Conservation (phyloP, 2,888 invertebrate species). For the Drosophila monieri region DNA sequence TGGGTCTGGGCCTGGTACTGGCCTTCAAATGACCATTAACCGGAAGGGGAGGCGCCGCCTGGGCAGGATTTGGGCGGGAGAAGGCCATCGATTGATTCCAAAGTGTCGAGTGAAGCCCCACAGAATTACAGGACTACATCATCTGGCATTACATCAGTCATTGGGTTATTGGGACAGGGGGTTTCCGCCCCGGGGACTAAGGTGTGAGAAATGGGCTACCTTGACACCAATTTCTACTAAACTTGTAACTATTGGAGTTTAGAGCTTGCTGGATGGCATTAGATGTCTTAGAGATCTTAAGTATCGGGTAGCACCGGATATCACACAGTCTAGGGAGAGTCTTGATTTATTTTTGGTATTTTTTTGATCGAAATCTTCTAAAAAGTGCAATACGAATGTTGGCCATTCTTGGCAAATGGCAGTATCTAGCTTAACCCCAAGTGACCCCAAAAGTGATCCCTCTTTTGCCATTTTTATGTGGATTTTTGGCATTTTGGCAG, state of each 20-base stretch:
- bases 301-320: too few relatives aligned
- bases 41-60: conserved; percentile 15
- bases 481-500: conserved; percentile 5
- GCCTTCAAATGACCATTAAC: conserved; percentile 72
- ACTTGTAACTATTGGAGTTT: too few relatives aligned
- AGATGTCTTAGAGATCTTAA: too few relatives aligned
- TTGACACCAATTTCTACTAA: too few relatives aligned
- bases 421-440: background rate
- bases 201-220: background rate
- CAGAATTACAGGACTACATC: conserved; percentile 16
- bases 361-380: too few relatives aligned
- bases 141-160: conserved; percentile 36
- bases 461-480: background rate
- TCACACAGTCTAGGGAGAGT: too few relatives aligned
- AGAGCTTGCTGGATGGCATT: too few relatives aligned
- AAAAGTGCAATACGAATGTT: background rate
- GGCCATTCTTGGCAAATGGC: background rate
- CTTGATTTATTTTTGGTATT: too few relatives aligned
- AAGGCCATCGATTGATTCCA: conserved; percentile 62
- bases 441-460: conserved; percentile 43
- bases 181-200: background rate
- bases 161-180: background rate
- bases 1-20: conserved; percentile 50
- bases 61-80: conserved; percentile 38
- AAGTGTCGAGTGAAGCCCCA: conserved; percentile 52